Conservation (phyloP, 2,888 invertebrate genomes). For the Acanthococcus lagerstroemiae region DNA sequence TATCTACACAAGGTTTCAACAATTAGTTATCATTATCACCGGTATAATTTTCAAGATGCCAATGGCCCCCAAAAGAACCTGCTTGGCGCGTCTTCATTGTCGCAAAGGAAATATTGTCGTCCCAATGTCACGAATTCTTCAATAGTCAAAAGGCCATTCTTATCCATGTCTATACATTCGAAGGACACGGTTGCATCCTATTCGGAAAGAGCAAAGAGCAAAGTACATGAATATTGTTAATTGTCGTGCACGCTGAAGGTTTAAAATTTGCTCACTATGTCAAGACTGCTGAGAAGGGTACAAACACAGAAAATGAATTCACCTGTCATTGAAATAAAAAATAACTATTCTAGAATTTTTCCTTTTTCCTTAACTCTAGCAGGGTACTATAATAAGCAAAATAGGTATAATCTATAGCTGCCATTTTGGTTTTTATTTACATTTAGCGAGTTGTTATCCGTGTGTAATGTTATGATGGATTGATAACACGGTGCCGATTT, state of each 20-base stretch:
- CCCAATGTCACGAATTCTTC: conserved; percentile 73
- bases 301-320: too few species aligned
- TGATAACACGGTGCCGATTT: background rate
- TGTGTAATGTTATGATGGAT: background rate
- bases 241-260: too few species aligned
- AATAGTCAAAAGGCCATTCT: conserved; percentile 62
- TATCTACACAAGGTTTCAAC: background rate
- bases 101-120: conserved; percentile 66
- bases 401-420: too few species aligned
- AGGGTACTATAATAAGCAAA: too few species aligned
- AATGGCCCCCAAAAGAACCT: conserved; percentile 82
- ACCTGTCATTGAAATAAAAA: too few species aligned
- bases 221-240: background rate
- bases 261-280: too few species aligned
- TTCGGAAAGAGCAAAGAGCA: conserved; percentile 27
- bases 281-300: too few species aligned
- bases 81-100: conserved; percentile 63
- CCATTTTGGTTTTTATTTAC: too few species aligned
- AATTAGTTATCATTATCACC: background rate
- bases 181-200: conserved; percentile 64
- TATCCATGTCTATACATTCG: conserved; percentile 65
- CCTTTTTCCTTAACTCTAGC: too few species aligned
- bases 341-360: too few species aligned
- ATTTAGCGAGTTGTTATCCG: too few species aligned
- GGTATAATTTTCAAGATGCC: conserved; percentile 14